A percentile compares a stretch with the other conserved stretches of the same genome.
phyloP scores from a whole-genome alignment of 2,797 vertebrate species.

The Acanthopagrus latus region DNA sequence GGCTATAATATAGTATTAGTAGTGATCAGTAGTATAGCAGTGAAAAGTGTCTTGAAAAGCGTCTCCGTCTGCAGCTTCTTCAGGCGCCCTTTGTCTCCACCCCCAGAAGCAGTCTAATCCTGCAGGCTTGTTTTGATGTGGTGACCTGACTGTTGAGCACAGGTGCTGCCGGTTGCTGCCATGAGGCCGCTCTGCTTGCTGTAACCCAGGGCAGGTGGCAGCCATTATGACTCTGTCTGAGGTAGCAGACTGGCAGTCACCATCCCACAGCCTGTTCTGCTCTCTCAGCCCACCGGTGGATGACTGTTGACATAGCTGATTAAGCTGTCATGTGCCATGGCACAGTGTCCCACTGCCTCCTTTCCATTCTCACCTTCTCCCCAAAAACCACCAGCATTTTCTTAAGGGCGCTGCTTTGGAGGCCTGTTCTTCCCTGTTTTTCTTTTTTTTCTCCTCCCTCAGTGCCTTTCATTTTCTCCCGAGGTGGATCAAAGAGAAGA shows the following conservation, averaged over 20 bases:
- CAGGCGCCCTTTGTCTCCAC: conserved; percentile 34
- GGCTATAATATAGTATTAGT: too few species aligned
- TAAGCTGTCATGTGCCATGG: conserved; percentile 1
- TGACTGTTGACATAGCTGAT: conserved; percentile 46
- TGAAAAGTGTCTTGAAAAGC: conserved; percentile 42
- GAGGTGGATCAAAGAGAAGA: conserved; percentile 73
- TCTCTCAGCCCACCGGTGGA: conserved; percentile 14
- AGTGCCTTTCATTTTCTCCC: conserved; percentile 60
- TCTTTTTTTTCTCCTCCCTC: conserved; percentile 25
- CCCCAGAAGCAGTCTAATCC: conserved; percentile 45
- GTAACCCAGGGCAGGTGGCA: conserved; percentile 68
- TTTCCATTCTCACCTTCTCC: conserved; percentile 6
- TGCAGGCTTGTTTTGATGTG: conserved; percentile 68
- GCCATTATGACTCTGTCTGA: conserved; percentile 61
- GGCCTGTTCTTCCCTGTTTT: conserved; percentile 24
- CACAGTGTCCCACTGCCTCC: conserved; percentile 20
- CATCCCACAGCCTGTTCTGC: conserved; percentile 30
- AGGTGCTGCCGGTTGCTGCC: conserved; percentile 74
- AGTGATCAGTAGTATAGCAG: neutral
- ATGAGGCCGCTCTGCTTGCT: conserved; percentile 30
- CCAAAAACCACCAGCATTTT: conserved; percentile 22
- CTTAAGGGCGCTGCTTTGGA: conserved; percentile 28
- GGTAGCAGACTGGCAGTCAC: conserved; percentile 58
- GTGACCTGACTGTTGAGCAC: conserved; percentile 75
- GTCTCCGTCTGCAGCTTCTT: conserved; percentile 48